Evolutionary conservation across 2,113 vertebrate species (phyloP).

Genomic region (Litocranius walleri): DNA sequence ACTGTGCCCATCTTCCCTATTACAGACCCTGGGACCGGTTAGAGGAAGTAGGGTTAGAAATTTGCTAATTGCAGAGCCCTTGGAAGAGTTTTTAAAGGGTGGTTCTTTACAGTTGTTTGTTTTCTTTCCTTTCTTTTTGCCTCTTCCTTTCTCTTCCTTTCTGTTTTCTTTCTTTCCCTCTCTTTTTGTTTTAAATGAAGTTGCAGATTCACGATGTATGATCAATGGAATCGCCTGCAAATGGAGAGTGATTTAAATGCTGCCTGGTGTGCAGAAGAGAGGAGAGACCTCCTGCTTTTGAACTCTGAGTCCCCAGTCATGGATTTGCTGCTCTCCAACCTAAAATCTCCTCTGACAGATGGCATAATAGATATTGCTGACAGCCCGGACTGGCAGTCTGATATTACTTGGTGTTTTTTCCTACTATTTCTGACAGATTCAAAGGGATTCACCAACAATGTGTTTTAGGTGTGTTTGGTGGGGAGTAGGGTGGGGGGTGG

Average conservation of each 20-base stretch:
- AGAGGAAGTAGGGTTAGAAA: background rate
- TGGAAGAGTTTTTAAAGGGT: background rate
- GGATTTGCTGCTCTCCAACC: constrained; percentile 44
- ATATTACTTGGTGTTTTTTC: background rate
- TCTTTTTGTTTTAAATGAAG: background rate
- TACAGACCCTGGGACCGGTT: too few species aligned
- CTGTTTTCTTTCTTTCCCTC: too few species aligned
- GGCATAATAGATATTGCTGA: constrained; percentile 44
- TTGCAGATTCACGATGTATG: background rate
- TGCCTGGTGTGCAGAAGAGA: background rate
- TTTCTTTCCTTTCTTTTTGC: background rate
- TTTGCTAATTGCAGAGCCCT: background rate
- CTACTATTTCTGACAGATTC: constrained; percentile 21
- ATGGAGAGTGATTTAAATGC: background rate
- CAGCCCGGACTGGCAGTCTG: constrained; percentile 49
- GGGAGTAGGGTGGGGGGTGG: fast-evolving
- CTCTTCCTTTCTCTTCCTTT: background rate
- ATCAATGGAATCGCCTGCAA: background rate
- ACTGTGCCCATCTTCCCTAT: background rate
- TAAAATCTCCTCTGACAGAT: constrained; percentile 57
- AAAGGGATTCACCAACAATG: background rate
- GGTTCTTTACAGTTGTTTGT: background rate
- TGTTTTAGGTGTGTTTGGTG: background rate
- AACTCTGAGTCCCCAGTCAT: background rate
- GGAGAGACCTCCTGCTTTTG: constrained; percentile 23